A percentile compares a stretch with the other conserved stretches of the same genome.
These are phyloP conservation scores for Erannis defoliaria DNA, from an alignment of 2,888 invertebrate genomes.

Conservation along the genomic window DNA sequence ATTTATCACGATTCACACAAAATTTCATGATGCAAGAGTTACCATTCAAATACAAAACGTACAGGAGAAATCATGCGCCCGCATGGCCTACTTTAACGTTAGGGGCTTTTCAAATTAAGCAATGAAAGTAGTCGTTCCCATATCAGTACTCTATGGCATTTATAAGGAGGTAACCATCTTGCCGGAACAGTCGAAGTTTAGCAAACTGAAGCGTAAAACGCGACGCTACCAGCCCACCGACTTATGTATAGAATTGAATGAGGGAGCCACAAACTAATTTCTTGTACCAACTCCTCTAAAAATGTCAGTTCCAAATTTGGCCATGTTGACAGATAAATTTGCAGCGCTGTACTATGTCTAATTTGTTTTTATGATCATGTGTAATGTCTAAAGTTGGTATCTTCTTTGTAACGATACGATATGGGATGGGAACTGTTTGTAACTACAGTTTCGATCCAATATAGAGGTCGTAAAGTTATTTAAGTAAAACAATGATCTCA, in stretches of 20 bases:
- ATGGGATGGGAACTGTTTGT: conserved; percentile 24
- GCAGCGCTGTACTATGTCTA: conserved; percentile 33
- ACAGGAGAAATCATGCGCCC: not conserved
- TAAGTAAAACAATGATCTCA: not conserved
- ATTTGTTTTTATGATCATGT: conserved; percentile 52
- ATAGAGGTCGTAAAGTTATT: conserved; percentile 22
- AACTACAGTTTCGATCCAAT: conserved; percentile 22
- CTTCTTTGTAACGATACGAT: conserved; percentile 32
- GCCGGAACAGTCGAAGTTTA: conserved; percentile 30
- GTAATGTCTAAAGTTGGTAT: conserved; percentile 51
- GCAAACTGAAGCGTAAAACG: conserved; percentile 16
- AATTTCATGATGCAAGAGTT: too few relatives aligned
- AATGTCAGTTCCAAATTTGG: not conserved
- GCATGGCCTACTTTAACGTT: not conserved
- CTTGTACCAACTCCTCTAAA: not conserved
- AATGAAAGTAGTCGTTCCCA: conserved; percentile 18
- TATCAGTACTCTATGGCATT: conserved; percentile 17
- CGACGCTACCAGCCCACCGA: not conserved
- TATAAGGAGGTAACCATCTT: conserved; percentile 30
- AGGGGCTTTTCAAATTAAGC: conserved; percentile 15
- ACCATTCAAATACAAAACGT: too few relatives aligned
- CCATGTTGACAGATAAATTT: conserved; percentile 10
- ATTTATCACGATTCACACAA: too few relatives aligned
- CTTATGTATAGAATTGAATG: not conserved
- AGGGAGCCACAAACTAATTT: not conserved